phyloP scores from a whole-genome alignment of 2,113 vertebrate genomes.

The Xiphias gladius region DNA sequence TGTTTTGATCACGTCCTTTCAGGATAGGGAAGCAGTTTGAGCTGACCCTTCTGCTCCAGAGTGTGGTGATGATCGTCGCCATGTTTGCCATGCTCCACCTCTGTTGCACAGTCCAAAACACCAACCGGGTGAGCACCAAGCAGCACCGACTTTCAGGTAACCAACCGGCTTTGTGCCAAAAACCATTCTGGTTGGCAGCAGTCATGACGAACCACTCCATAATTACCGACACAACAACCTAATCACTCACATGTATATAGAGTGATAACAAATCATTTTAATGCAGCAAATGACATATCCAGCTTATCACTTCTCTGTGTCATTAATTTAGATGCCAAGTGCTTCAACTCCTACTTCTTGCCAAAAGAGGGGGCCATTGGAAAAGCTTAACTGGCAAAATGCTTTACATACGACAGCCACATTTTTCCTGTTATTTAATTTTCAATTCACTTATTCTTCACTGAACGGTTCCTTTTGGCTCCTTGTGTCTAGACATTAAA shows the following conservation, averaged over 20 bases:
- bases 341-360: constrained; percentile 28
- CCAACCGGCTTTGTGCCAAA: neutral
- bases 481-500: neutral
- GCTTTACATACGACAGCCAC: neutral
- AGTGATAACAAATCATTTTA: neutral
- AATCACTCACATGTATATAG: accelerated
- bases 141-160: constrained; percentile 85
- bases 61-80: constrained; percentile 86
- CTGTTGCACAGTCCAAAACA: constrained; percentile 84
- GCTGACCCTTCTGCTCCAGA: constrained; percentile 86
- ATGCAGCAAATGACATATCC: neutral
- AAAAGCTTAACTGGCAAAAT: constrained; percentile 36
- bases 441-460: neutral
- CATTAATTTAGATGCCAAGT: constrained; percentile 9
- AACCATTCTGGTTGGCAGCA: neutral
- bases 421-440: neutral
- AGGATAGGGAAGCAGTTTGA: constrained; percentile 90
- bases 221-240: neutral
- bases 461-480: neutral
- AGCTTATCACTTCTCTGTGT: neutral
- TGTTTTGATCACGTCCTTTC: neutral
- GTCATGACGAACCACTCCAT: neutral
- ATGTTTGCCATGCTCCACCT: constrained; percentile 88
- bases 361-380: constrained; percentile 81
- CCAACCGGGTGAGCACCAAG: constrained; percentile 85